Evolutionary conservation across 2,888 invertebrate species (phyloP).

Genomic region (Eilema caniola): DNA sequence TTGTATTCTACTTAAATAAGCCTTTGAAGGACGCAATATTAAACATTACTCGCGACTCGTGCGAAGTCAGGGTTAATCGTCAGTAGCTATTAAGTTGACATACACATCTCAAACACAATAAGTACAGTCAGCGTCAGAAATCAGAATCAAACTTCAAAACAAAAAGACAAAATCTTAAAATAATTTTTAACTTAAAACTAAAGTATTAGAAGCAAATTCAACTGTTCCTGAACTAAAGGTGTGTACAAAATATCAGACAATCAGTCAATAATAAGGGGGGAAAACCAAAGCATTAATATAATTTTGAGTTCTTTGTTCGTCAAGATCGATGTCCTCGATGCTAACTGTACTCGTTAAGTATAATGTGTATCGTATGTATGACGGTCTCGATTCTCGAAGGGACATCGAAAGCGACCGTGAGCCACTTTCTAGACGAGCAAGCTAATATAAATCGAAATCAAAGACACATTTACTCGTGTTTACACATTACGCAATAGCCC

Average conservation of each 20-base stretch:
- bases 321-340: too few relatives aligned
- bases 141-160: too few relatives aligned
- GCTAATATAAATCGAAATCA: slow-evolving; percentile 6
- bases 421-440: slow-evolving; percentile 36
- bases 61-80: neutral
- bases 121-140: too few relatives aligned
- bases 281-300: too few relatives aligned
- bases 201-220: too few relatives aligned
- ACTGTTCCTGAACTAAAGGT: too few relatives aligned
- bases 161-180: too few relatives aligned
- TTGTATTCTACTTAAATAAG: neutral
- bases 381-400: slow-evolving; percentile 28
- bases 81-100: neutral
- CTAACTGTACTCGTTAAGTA: slow-evolving; percentile 6
- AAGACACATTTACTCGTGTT: neutral
- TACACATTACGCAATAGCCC: slow-evolving; percentile 33
- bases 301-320: too few relatives aligned
- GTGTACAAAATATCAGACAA: too few relatives aligned
- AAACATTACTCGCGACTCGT: too few relatives aligned
- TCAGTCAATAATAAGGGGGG: too few relatives aligned
- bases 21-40: neutral
- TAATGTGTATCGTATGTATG: slow-evolving; percentile 15
- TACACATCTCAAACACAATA: neutral
- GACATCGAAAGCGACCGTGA: slow-evolving; percentile 36
- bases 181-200: too few relatives aligned